Evolutionary conservation across 2,888 invertebrate genomes (phyloP).

Genomic region (Ctena decussata): DNA sequence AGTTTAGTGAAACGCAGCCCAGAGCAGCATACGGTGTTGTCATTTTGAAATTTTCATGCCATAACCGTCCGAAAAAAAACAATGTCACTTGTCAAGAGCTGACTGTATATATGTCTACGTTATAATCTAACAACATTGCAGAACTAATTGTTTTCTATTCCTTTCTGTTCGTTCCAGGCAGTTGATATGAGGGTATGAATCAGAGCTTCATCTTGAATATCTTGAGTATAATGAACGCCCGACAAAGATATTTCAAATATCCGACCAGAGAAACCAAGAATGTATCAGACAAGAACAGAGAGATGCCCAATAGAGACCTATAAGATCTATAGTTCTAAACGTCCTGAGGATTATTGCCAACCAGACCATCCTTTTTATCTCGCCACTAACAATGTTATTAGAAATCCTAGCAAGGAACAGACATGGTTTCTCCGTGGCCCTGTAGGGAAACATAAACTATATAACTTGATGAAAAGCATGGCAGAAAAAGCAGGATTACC

Average conservation of each 20-base stretch:
- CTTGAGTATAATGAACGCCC: slow-evolving; percentile 1
- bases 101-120: background rate
- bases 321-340: background rate
- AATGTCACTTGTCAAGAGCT: background rate
- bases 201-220: background rate
- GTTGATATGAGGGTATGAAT: background rate
- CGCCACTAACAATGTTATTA: background rate
- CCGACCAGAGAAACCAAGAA: background rate
- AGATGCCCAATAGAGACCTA: background rate
- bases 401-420: background rate
- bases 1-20: too few relatives aligned
- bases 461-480: slow-evolving; percentile 17
- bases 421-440: slow-evolving; percentile 33
- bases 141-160: background rate
- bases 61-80: background rate
- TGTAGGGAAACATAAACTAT: background rate
- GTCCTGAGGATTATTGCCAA: background rate
- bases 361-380: slow-evolving; percentile 9
- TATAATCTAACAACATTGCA: background rate
- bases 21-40: too few relatives aligned
- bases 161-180: background rate
- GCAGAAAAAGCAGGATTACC: slow-evolving; percentile 4
- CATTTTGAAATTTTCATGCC: background rate
- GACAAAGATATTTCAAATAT: background rate
- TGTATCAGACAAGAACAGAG: background rate